Base-by-base conservation (phyloP, 2,113 vertebrate genomes). In the Aspidoscelis tigris region DNA sequence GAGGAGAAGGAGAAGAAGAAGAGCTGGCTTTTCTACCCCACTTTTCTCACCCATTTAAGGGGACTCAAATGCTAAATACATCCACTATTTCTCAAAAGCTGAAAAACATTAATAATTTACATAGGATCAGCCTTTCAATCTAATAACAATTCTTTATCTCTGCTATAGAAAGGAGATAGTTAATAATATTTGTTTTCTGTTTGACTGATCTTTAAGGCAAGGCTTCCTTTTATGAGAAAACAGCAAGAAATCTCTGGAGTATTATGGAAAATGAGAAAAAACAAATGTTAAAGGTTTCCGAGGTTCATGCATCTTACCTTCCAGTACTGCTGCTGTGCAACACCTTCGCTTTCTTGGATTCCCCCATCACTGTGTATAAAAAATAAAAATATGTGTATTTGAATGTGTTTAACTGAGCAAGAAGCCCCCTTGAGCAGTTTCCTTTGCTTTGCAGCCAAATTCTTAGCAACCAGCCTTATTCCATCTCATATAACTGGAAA, bases 281-380 rank as follows among this genome's bases (percentile, higher is more conserved):
- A 39, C 6, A 69, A 83, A 87, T 55, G 82, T 69, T 69, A 85
- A 78, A 58, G 83, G 43, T 92, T 90, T 11, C 77, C 53, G n/a
- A 24, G 26, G 61, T 93, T 9, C 66, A 68, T 68, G 76, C 87
- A 50, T 16, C 65, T 61, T 3, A 82, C 77, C 64, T 68, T 82
- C 77, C 58, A 21, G 16, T 92, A 93, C 70, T 26, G 6, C 44
- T 11, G 43, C 2, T 78, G 53, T 1, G 0, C 26, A 80, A 72
- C 41, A 84, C 69, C 43, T 78, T 78, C 50, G 61, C 43, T 64
- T 12, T 76, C 2, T 21, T 73, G n/a, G 61, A 53, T 41, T 66
- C 71, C 3, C 47, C 14, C 80, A 80, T 88, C 81, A 26, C n/a
- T 79, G 80, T 79, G 80, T 43, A 79, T 81, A 80, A 84, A 71